Evolutionary conservation across 2,888 invertebrate genomes (phyloP), one percentile per base, ranked within the genome.

Genomic region (Dryobotodes eremita): DNA sequence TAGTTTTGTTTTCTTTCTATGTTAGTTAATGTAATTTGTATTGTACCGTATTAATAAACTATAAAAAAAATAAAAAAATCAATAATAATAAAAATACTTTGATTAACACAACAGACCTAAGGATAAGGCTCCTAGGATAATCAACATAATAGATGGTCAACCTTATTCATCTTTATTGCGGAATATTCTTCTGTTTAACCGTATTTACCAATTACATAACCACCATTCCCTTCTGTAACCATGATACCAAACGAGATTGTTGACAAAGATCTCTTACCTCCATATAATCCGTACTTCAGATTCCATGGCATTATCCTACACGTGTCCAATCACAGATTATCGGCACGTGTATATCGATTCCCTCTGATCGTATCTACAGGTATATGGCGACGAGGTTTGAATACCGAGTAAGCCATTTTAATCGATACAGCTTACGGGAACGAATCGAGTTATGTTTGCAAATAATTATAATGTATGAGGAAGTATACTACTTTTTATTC

Each of bases 301-400:
- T n/a, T 77, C 23, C 50, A 59, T 57, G 55, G 55, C 69, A 62
- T 79, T 77, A 79, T 76, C 36, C 70, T 15, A 57, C 72, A 81
- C 84, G 84, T 78, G 72, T 65, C 76, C 71, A 75, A 84, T 84
- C 75, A 64, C 72, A 80, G 85, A 83, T 80, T 87, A 86, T 79
- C 69, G 61, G 69, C 72, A 72, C 72, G 55, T 55, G 65, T 71
- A 66, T 77, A 75, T 79, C 77, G 62, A 80, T 77, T 75, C 62
- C 23, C 55, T 81, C 72, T 71, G 68, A 86, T 86, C 66, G 71
- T 53, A 71, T 75, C 53, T 62, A 68, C 64, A 69, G 48, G 59
- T 70, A 70, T 42, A 57, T 4, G 42, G 53, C 26, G 10, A 69
- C 70, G 69, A 72, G 79, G 72, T 78, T 76, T 80, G 87, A 87